Evolutionary conservation across 2,113 vertebrate species (phyloP).

Genomic region (Cercopithecus mona): DNA sequence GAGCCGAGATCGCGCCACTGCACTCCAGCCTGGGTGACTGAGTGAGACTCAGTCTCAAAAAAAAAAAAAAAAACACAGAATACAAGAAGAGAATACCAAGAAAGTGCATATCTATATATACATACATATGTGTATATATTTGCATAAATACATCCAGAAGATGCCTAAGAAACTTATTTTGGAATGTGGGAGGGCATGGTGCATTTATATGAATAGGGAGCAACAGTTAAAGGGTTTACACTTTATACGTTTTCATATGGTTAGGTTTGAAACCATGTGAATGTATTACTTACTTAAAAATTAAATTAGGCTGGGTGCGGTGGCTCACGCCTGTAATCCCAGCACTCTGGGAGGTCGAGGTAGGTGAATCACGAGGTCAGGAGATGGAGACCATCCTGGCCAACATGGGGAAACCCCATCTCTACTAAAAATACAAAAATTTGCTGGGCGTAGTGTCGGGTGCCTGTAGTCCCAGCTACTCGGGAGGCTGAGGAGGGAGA

Average conservation of each 20-base stretch:
- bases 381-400: too few relatives aligned
- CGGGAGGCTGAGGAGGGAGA: too few relatives aligned
- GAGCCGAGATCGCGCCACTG: too few relatives aligned
- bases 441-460: too few relatives aligned
- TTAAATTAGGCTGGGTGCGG: not conserved
- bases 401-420: too few relatives aligned
- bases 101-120: not conserved
- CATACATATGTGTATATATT: not conserved
- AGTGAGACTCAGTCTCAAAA: not conserved
- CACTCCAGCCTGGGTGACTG: not conserved
- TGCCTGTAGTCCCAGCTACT: too few relatives aligned
- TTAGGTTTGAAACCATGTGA: not conserved
- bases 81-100: not conserved
- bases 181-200: not conserved
- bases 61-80: not conserved
- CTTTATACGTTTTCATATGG: not conserved
- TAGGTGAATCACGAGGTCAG: too few relatives aligned
- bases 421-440: too few relatives aligned
- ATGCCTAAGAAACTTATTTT: not conserved
- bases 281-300: not conserved
- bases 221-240: not conserved
- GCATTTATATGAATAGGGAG: not conserved
- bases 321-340: too few relatives aligned
- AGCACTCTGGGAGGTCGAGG: too few relatives aligned
- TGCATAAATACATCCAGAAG: not conserved